These are phyloP conservation scores for Philopedon plagiatum DNA, from an alignment of 2,888 invertebrate genomes.

Conservation along the genomic window DNA sequence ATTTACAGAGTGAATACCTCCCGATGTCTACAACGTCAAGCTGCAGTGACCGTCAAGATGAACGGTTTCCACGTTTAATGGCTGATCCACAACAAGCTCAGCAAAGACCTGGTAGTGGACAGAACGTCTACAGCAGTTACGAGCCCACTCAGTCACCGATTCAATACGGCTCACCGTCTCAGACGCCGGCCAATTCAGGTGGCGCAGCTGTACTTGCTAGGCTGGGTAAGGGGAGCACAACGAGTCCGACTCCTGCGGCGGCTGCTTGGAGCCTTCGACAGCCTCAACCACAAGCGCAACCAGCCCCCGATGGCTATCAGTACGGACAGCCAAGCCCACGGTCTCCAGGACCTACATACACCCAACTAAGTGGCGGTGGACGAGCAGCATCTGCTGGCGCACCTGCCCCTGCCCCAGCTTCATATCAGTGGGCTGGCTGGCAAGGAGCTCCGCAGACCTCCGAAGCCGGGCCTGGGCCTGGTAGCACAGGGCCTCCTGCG, in stretches of 20 bases:
- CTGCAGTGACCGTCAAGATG: slow-evolving; percentile 58
- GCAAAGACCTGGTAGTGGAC: slow-evolving; percentile 78
- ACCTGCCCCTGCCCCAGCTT: slow-evolving; percentile 59
- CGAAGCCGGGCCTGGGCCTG: slow-evolving; percentile 69
- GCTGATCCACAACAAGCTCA: slow-evolving; percentile 71
- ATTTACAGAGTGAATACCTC: slow-evolving; percentile 65
- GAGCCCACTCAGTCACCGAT: slow-evolving; percentile 84
- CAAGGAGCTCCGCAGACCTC: slow-evolving; percentile 63
- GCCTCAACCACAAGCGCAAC: slow-evolving; percentile 75
- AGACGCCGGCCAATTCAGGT: slow-evolving; percentile 74
- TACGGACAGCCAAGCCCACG: slow-evolving; percentile 80
- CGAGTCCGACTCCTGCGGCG: slow-evolving; percentile 81
- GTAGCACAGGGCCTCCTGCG: slow-evolving; percentile 74
- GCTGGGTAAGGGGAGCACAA: slow-evolving; percentile 78
- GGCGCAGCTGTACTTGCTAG: slow-evolving; percentile 75
- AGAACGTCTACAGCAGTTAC: slow-evolving; percentile 80
- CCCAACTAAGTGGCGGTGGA: slow-evolving; percentile 79
- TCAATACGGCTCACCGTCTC: slow-evolving; percentile 76
- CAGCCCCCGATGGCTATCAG: slow-evolving; percentile 80
- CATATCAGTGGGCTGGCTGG: slow-evolving; percentile 67
- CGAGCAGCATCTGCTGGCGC: slow-evolving; percentile 55
- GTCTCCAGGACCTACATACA: slow-evolving; percentile 89
- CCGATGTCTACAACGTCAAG: slow-evolving; percentile 59
- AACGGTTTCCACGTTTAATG: slow-evolving; percentile 55
- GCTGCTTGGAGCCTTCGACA: slow-evolving; percentile 77